Evolutionary conservation across 2,888 invertebrate species (phyloP).

Genomic region (Nomada ferruginata): DNA sequence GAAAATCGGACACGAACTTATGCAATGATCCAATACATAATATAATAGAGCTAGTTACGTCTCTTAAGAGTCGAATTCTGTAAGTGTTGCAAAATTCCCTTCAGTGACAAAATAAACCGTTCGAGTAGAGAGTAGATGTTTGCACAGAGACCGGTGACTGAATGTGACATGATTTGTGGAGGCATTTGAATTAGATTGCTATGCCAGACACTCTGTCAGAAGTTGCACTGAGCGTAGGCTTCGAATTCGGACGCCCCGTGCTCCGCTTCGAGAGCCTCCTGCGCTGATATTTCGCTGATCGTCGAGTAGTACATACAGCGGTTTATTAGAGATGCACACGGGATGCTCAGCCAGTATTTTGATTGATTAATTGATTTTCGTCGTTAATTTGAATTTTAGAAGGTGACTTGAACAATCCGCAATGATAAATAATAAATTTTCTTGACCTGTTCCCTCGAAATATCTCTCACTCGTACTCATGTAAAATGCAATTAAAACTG

Average conservation of each 20-base stretch:
- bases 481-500: too few relatives aligned
- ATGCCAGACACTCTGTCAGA: slow-evolving; percentile 51
- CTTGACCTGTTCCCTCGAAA: too few relatives aligned
- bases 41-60: too few relatives aligned
- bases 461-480: too few relatives aligned
- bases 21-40: too few relatives aligned
- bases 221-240: slow-evolving; percentile 28
- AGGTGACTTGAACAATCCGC: too few relatives aligned
- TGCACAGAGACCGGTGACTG: slow-evolving; percentile 20
- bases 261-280: slow-evolving; percentile 6
- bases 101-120: slow-evolving; percentile 16
- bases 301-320: neutral
- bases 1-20: too few relatives aligned
- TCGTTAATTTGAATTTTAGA: too few relatives aligned
- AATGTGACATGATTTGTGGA: slow-evolving; percentile 54
- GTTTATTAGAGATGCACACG: neutral
- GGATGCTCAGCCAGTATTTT: neutral
- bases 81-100: neutral
- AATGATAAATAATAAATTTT: too few relatives aligned
- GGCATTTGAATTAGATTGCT: slow-evolving; percentile 46
- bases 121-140: slow-evolving; percentile 6
- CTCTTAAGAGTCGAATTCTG: neutral
- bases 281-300: slow-evolving; percentile 6
- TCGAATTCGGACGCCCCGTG: slow-evolving; percentile 13
- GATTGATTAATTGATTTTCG: neutral